These are phyloP conservation scores for Montifringilla adamsi DNA, from an alignment of 2,113 vertebrate genomes.

Conservation along the genomic window DNA sequence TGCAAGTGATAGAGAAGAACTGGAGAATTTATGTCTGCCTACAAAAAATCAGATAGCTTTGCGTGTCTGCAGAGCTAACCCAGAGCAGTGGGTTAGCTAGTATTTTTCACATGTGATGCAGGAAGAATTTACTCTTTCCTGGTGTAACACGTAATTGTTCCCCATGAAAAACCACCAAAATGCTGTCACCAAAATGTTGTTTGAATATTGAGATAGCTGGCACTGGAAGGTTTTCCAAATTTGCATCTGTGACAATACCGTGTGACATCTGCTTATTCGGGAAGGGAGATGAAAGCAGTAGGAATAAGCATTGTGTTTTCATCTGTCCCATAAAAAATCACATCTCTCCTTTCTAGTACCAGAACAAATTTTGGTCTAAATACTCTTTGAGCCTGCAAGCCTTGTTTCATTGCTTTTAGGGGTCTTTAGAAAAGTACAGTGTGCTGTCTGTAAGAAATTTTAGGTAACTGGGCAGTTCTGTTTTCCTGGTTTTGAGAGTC, in stretches of 20 bases:
- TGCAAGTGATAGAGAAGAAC: background rate
- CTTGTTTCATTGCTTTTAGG: background rate
- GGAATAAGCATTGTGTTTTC: background rate
- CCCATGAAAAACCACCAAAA: background rate
- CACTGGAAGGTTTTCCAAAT: background rate
- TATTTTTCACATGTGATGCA: background rate
- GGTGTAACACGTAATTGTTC: background rate
- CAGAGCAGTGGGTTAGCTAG: background rate
- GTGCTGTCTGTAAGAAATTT: background rate
- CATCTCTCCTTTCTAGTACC: background rate
- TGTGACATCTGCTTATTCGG: fast-evolving
- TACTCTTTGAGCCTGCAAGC: background rate
- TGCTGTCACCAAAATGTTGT: background rate
- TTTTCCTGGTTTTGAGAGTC: background rate
- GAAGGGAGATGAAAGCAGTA: background rate
- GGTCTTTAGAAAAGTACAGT: background rate
- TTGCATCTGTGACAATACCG: background rate
- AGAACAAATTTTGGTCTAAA: background rate
- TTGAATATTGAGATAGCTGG: background rate
- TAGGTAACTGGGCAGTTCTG: background rate
- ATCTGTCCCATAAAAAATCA: background rate
- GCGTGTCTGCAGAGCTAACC: background rate
- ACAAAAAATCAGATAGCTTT: background rate
- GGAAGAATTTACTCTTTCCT: background rate
- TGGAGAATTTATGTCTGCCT: background rate